Evolutionary conservation across 2,113 vertebrate genomes (phyloP).

Genomic region (Perca fluviatilis): DNA sequence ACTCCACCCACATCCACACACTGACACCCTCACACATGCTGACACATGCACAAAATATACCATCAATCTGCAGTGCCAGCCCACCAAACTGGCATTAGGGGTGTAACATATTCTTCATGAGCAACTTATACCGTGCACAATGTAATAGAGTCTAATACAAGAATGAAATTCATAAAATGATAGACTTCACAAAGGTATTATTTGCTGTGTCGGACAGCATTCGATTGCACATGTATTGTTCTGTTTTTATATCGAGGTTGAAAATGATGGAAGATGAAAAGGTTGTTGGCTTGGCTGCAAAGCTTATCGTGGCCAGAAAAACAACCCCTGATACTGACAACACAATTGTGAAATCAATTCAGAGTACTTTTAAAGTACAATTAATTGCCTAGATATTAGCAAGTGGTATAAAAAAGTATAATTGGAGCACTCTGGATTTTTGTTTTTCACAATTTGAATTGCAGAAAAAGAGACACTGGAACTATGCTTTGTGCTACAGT

Average conservation of each 20-base stretch:
- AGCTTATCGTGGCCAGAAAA: neutral
- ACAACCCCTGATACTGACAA: neutral
- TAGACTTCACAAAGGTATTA: neutral
- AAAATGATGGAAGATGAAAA: neutral
- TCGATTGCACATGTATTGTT: neutral
- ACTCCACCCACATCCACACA: conserved; percentile 11
- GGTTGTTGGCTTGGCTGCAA: neutral
- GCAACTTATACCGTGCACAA: neutral
- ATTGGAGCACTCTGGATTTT: neutral
- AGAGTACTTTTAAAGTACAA: neutral
- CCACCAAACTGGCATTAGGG: neutral
- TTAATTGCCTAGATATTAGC: neutral
- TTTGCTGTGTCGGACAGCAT: neutral
- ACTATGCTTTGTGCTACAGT: too few relatives aligned
- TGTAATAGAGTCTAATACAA: neutral
- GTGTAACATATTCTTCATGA: conserved; percentile 21
- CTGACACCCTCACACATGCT: neutral
- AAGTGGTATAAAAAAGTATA: neutral
- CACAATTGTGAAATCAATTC: neutral
- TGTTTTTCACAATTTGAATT: neutral
- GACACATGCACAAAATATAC: conserved; percentile 9
- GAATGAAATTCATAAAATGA: neutral
- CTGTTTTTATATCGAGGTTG: neutral
- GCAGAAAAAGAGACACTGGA: neutral
- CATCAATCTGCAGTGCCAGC: conserved; percentile 17